Evolutionary conservation across 2,797 vertebrate species (phyloP).

Genomic region (Eulemur mongoz): DNA sequence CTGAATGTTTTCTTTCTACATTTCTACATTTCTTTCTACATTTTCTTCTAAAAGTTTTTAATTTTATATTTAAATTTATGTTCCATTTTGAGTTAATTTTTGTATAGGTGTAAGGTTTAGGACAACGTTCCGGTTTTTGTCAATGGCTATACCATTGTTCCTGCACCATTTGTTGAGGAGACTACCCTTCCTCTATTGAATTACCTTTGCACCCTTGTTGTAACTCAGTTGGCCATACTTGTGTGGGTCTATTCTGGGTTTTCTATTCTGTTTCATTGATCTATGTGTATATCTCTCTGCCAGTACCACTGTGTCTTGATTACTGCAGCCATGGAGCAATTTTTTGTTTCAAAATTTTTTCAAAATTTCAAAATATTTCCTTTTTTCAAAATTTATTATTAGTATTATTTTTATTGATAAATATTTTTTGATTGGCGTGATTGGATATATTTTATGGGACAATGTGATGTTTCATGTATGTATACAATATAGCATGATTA

Average conservation of each 20-base stretch:
- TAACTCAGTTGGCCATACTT: not conserved
- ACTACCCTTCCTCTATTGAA: not conserved
- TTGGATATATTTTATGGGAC: not conserved
- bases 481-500: not conserved
- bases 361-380: not conserved
- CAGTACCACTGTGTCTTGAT: not conserved
- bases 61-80: not conserved
- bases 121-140: not conserved
- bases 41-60: not conserved
- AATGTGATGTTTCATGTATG: not conserved
- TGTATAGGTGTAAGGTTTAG: not conserved
- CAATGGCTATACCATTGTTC: not conserved
- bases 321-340: not conserved
- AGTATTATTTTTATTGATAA: not conserved
- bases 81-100: conserved; percentile 6
- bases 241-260: not conserved
- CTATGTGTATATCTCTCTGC: not conserved
- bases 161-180: not conserved
- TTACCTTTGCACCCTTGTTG: not conserved
- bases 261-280: not conserved
- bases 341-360: not conserved
- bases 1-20: not conserved
- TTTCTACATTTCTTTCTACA: no score
- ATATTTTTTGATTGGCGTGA: not conserved
- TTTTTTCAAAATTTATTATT: not conserved